Base-by-base conservation (phyloP, 2,888 invertebrate species). In the Andrena chrysosceles region DNA sequence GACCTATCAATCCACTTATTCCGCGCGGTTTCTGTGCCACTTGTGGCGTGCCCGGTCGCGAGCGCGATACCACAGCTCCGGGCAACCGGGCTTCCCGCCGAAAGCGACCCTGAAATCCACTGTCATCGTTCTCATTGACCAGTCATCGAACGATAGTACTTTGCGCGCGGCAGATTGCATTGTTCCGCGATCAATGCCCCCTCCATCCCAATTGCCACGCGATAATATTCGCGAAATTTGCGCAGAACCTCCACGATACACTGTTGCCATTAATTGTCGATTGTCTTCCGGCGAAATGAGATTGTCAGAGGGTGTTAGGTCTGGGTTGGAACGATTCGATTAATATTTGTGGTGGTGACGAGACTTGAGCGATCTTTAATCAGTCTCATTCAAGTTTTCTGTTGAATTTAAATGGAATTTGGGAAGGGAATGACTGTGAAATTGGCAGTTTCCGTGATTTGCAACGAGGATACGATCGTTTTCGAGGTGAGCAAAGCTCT, bases 11-110 rank as follows among this genome's bases (percentile, higher is more conserved):
- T 92, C 91, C 89, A 90, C 90, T 91, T 89, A 90, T 89, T 90
- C 90, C 88, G 81, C 90, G 84, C 84, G 90, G 91, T 90, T 92
- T 93, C 92, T 89, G 89, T 91, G 91, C 93, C 93, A 93, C 93
- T 93, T 93, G 93, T 93, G 86, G 92, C 92, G 87, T 86, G 85
- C 72, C 79, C 76, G 72, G 71, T n/a, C 23, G 48, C 56, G 56
- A 20, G 35, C 49, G 33, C 54, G 33, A 26, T n/a, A 26, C 16
- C 54, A 42, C 56, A 7, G 2, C 8, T 7, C 60, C 63, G 72
- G 52, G 10, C 8, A 20, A 13, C 23, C 7, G 2, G 54, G 23
- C 56, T 56, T 23, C 56, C 56, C 10, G 56, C 56, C 56, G 63
- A 33, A 63, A 54, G 54, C 63, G 62, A 26, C 26, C 64, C 29